Evolutionary conservation across 1,140 invertebrate genomes (phyloP).

Genomic region (Cyclargus thomasi): DNA sequence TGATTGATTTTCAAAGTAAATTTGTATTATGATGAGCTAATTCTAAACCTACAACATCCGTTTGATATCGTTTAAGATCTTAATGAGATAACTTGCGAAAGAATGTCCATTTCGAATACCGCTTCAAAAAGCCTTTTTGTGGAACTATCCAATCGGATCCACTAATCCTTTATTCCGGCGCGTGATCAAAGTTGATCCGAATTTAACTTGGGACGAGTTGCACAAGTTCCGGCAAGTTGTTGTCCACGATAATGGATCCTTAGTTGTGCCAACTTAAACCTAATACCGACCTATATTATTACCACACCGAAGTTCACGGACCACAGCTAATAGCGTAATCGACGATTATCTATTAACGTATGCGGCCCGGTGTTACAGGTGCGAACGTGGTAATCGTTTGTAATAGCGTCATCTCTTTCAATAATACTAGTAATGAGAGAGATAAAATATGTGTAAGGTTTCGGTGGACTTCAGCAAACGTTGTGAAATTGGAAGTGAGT

Average conservation of each 20-base stretch:
- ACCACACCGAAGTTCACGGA: neutral
- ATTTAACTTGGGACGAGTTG: constrained; percentile 25
- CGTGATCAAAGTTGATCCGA: constrained; percentile 23
- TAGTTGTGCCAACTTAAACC: neutral
- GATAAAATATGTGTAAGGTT: too few species aligned
- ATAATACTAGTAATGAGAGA: too few species aligned
- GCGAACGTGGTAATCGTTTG: neutral
- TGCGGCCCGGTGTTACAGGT: neutral
- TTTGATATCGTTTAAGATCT: neutral
- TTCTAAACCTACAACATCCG: neutral
- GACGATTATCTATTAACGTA: neutral
- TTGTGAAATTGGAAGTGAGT: too few species aligned
- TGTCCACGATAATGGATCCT: constrained; percentile 28
- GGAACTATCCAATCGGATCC: constrained; percentile 6
- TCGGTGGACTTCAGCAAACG: too few species aligned
- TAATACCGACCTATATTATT: constrained; percentile 19
- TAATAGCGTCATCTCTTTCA: too few species aligned
- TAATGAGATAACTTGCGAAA: neutral
- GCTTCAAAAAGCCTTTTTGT: neutral
- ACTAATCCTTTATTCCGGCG: constrained; percentile 12
- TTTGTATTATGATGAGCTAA: too few species aligned
- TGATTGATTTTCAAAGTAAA: too few species aligned
- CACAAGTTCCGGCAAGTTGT: constrained; percentile 35
- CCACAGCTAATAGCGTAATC: neutral
- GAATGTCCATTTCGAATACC: neutral